Base-by-base conservation (phyloP, 2,113 vertebrate genomes). In the Malurus melanocephalus region DNA sequence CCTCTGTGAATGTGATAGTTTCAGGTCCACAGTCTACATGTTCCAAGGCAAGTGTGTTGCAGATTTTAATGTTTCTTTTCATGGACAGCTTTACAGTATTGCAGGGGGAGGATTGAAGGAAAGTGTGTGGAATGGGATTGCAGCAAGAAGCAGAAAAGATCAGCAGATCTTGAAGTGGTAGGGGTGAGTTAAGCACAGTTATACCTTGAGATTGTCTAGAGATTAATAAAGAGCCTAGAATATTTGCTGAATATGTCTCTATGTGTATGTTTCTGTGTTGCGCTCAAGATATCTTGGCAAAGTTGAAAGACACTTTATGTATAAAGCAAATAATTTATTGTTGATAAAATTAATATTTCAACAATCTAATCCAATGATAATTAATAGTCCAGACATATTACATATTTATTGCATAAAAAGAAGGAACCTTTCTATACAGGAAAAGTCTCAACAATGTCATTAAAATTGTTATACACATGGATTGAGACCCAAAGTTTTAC, bases 101-200 rank as follows among this genome's bases (percentile, higher is more conserved):
- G 22, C 3, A 5, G 7, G 4, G 3, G 30, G 11, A 42, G 1
- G 6, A 6, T 1, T 10, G 18, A n/a, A 9, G 12, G 13, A 26
- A 80, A 15, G 23, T 48, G n/a, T 26, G 8, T 51, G 55, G 43
- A 52, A 67, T 23, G 30, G 42, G 27, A 75, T 32, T 4, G 6
- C 49, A 67, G 3, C 11, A 74, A 55, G 13, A 43, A n/a, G 35
- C 1, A 27, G 52, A 62, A 55, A 67, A 56, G 11, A 55, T 43
- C 30, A 77, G 21, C 12, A 74, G n/a, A 45, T 52, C 7, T 21
- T 27, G 5, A 13, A 57, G 45, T 28, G 42, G 16, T 27, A 67
- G 21, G 15, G 3, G 4, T 62, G 22, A 53, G 4, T 38, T 48
- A 89, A 73, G 5, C 19, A 38, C 17, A 61, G 19, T 18, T 65